Conservation (phyloP, 2,888 invertebrate genomes). For the Zeuzera pyrina region DNA sequence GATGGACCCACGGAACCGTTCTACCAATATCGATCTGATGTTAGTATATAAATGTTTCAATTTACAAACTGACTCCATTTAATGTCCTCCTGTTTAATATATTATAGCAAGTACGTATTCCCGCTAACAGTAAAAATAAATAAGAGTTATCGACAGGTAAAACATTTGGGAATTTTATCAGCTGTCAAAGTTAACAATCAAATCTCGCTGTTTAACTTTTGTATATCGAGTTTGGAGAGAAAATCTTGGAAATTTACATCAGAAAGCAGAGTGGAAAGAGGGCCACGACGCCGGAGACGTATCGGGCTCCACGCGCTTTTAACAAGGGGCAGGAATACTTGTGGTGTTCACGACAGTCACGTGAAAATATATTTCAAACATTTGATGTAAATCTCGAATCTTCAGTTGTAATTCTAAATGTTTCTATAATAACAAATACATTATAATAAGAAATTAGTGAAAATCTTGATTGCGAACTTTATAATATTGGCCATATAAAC, state of each 20-base stretch:
- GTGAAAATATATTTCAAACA: constrained; percentile 47
- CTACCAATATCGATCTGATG: constrained; percentile 50
- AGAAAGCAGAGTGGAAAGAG: constrained; percentile 45
- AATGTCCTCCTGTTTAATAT: constrained; percentile 11
- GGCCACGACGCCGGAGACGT: constrained; percentile 31
- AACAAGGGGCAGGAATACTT: constrained; percentile 58
- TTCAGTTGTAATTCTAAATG: too few species aligned
- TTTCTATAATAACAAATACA: too few species aligned
- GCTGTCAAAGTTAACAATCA: too few species aligned
- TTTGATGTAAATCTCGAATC: constrained; percentile 53
- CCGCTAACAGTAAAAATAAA: too few species aligned
- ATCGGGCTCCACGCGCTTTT: constrained; percentile 34
- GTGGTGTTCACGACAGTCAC: constrained; percentile 48
- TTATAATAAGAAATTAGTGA: too few species aligned
- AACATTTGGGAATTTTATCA: too few species aligned
- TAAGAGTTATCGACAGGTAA: too few species aligned
- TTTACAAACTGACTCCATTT: constrained; percentile 43
- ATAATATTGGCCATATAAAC: neutral
- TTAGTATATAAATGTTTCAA: constrained; percentile 62
- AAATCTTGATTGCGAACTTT: too few species aligned
- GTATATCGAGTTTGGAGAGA: constrained; percentile 48
- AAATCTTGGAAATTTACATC: constrained; percentile 63
- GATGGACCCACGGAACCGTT: constrained; percentile 45
- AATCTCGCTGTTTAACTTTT: constrained; percentile 46
- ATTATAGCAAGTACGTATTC: too few species aligned